Base-by-base conservation (phyloP, 2,113 vertebrate genomes). In the Cyrtonyx montezumae region DNA sequence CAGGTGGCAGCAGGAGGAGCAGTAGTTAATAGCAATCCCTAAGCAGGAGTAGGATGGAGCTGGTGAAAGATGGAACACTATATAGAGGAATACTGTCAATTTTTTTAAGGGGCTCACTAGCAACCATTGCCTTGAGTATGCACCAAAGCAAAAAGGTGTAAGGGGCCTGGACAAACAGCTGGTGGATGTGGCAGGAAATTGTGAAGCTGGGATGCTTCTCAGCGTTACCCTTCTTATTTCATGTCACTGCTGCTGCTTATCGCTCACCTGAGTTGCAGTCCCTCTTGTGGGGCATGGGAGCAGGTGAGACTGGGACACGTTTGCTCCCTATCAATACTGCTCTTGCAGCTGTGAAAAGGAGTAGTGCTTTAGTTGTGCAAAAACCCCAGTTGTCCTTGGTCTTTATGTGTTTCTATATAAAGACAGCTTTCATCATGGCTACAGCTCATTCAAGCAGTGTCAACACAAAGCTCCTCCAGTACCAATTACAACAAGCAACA, bases 221-320 rank as follows among this genome's bases (percentile, higher is more conserved):
- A 23, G 36, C 6, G 15, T 46, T 73, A 40, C 42, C 26, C 53
- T 83, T 77, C n/a, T 77, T 45, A 40, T 23, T 10, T 26, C 30
- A 7, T 14, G 32, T 68, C 45, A 34, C 65, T 90, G 53, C 48
- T 68, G 58, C 71, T 87, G 79, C 14, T 22, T 51, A 76, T 86
- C 71, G 56, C 34, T 88, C 84, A 51, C 49, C 30, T 59, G 37
- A 80, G 76, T 20, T 77, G 36, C n/a, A 67, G 34, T 49, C 20
- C 1, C 0, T 32, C 23, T 63, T 9, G 42, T 56, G 19, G 86
- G 75, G 25, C 2, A 1, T 0, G 20, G 18, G 65, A 88, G 21
- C 66, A 58, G 37, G 42, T 19, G 36, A 16, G 45, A 49, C 36
- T 65, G 32, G 49, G 65, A 36, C 40, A 13, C 0, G 0, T 88